These are phyloP conservation scores for Diarsia dahlii DNA, from an alignment of 2,888 invertebrate species.

Conservation along the genomic window DNA sequence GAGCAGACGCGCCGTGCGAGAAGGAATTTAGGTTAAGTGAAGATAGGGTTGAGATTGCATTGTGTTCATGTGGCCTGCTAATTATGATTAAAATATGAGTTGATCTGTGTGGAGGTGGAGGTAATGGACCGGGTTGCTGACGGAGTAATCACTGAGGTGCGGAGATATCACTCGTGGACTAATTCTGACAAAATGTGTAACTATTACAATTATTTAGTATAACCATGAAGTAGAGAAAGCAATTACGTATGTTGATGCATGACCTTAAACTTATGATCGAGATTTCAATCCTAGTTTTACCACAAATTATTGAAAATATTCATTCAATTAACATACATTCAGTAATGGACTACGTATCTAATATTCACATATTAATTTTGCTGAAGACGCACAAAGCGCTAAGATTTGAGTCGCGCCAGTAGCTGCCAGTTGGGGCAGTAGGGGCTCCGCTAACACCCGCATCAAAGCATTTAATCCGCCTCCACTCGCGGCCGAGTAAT, in stretches of 20 bases:
- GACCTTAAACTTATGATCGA: background rate
- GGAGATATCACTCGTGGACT: slow-evolving; percentile 30
- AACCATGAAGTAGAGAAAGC: too few species aligned
- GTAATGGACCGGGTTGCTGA: slow-evolving; percentile 53
- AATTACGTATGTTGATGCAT: background rate
- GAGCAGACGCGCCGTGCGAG: slow-evolving; percentile 10
- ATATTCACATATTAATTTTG: slow-evolving; percentile 15
- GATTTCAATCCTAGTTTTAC: background rate
- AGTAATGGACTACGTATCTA: slow-evolving; percentile 22
- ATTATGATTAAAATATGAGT: slow-evolving; percentile 67
- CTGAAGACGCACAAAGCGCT: slow-evolving; percentile 14
- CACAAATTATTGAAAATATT: background rate
- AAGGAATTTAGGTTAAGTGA: background rate
- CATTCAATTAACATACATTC: background rate
- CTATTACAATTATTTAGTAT: background rate
- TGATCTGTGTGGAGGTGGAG: slow-evolving; percentile 49
- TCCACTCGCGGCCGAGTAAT: slow-evolving; percentile 67
- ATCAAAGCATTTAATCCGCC: slow-evolving; percentile 73
- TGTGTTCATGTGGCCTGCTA: slow-evolving; percentile 33
- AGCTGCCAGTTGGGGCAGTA: background rate
- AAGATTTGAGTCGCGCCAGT: slow-evolving; percentile 29
- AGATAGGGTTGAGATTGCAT: slow-evolving; percentile 42
- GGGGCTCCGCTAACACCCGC: slow-evolving; percentile 56
- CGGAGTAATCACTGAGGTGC: slow-evolving; percentile 52
- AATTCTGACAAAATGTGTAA: slow-evolving; percentile 21